These are phyloP conservation scores for Amblyopsis hoosieri DNA, from an alignment of 2,797 vertebrate species.

Conservation along the genomic window DNA sequence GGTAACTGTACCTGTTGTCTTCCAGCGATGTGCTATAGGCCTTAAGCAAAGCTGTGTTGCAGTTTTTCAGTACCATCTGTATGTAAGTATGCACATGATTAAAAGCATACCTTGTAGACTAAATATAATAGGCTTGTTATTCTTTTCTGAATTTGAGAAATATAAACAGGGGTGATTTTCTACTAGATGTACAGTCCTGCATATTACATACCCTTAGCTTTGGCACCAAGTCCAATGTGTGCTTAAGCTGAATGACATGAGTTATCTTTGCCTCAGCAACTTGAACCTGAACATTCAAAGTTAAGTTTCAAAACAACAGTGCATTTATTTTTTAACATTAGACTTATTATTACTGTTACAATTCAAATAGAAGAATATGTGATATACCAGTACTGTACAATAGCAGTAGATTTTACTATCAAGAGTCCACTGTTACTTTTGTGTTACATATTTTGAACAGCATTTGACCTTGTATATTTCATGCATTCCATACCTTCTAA, in stretches of 20 bases:
- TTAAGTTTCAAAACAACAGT: not conserved
- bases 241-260: slow-evolving; percentile 95
- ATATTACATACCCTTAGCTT: slow-evolving; percentile 83
- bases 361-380: not conserved
- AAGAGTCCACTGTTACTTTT: not conserved
- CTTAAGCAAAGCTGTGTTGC: slow-evolving; percentile 86
- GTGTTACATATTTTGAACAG: not conserved
- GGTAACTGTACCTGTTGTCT: slow-evolving; percentile 82
- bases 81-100: too few relatives aligned
- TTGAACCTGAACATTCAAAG: slow-evolving; percentile 80
- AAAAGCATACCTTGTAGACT: too few relatives aligned
- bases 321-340: not conserved
- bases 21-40: slow-evolving; percentile 89
- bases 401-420: too few relatives aligned
- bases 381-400: too few relatives aligned
- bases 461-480: not conserved
- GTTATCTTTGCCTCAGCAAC: slow-evolving; percentile 93
- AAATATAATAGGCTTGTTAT: too few relatives aligned
- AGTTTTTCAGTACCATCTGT: slow-evolving; percentile 85
- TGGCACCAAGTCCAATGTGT: slow-evolving; percentile 91
- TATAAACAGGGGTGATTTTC: not conserved
- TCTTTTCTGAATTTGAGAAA: too few relatives aligned
- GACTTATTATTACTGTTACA: too few relatives aligned
- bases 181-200: not conserved
- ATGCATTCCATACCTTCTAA: not conserved